These are phyloP conservation scores for Callyntrura sp. DNA, from an alignment of 2,888 invertebrate genomes.

Conservation along the genomic window DNA sequence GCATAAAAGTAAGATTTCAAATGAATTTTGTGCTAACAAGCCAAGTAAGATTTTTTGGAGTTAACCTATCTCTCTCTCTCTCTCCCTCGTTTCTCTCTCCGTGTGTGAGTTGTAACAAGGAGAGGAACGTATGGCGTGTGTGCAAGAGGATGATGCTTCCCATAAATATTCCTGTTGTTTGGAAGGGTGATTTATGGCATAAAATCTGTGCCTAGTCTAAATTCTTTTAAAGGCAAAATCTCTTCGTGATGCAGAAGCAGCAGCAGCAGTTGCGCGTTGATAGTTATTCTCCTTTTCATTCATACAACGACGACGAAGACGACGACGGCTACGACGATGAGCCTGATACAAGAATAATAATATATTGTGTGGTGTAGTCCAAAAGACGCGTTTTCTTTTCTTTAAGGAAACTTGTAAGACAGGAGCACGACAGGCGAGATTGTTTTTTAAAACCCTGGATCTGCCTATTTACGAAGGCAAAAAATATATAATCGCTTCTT, in stretches of 20 bases:
- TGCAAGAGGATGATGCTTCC: constrained; percentile 50
- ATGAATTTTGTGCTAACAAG: constrained; percentile 69
- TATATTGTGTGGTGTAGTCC: constrained; percentile 1
- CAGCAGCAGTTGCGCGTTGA: constrained; percentile 21
- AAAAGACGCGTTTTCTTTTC: constrained; percentile 13
- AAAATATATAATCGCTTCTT: not conserved
- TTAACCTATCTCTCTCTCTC: constrained; percentile 54
- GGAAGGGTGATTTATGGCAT: constrained; percentile 73
- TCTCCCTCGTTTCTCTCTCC: too few species aligned
- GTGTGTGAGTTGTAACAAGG: constrained; percentile 63
- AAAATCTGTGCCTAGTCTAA: constrained; percentile 64
- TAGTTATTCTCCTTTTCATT: constrained; percentile 55
- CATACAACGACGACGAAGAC: constrained; percentile 21
- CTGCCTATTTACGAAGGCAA: constrained; percentile 32
- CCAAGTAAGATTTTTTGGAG: constrained; percentile 51
- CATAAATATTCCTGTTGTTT: constrained; percentile 74
- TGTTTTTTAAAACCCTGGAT: constrained; percentile 52
- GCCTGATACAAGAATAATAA: constrained; percentile 18
- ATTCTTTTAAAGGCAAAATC: constrained; percentile 53
- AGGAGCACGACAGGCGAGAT: constrained; percentile 52
- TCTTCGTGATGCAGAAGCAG: not conserved
- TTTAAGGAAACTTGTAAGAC: constrained; percentile 62
- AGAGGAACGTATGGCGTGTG: constrained; percentile 51
- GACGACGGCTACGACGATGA: too few species aligned
- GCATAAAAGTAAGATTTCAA: constrained; percentile 25